These are phyloP conservation scores for Pseudomyrmex sp. DNA, from an alignment of 1,140 invertebrate genomes.

Conservation along the genomic window DNA sequence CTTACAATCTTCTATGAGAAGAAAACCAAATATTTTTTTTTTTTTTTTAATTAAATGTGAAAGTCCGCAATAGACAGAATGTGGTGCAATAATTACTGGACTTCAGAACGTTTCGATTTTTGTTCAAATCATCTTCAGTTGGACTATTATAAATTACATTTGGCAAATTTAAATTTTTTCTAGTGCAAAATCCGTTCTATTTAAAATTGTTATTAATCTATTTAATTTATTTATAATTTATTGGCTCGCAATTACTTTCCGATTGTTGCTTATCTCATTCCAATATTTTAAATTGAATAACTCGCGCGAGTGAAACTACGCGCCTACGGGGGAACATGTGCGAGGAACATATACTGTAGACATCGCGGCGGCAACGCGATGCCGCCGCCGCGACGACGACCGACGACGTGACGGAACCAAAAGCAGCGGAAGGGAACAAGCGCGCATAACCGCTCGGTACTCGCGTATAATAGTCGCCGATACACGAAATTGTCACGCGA, in stretches of 20 bases:
- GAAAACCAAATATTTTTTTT: not conserved
- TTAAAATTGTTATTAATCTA: not conserved
- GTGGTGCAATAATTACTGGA: no score
- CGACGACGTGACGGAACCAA: not conserved
- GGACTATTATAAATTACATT: no score
- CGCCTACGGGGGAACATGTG: not conserved
- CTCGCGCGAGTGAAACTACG: not conserved
- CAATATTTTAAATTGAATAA: not conserved
- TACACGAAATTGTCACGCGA: constrained; percentile 66
- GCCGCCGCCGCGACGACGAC: not conserved
- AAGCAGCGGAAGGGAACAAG: constrained; percentile 9
- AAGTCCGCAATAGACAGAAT: no score
- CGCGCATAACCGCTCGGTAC: constrained; percentile 9
- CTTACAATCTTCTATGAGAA: not conserved
- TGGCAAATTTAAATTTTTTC: no score
- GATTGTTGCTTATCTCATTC: not conserved
- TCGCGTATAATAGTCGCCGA: constrained; percentile 59
- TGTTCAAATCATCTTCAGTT: no score
- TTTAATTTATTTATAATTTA: not conserved
- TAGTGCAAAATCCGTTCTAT: no score
- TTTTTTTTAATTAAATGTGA: no score
- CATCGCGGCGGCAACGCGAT: constrained; percentile 32
- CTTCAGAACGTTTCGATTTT: no score
- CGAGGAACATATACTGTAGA: not conserved
- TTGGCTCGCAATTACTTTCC: not conserved